These are phyloP conservation scores for Catocala nupta DNA, from an alignment of 2,888 invertebrate species.

Conservation along the genomic window DNA sequence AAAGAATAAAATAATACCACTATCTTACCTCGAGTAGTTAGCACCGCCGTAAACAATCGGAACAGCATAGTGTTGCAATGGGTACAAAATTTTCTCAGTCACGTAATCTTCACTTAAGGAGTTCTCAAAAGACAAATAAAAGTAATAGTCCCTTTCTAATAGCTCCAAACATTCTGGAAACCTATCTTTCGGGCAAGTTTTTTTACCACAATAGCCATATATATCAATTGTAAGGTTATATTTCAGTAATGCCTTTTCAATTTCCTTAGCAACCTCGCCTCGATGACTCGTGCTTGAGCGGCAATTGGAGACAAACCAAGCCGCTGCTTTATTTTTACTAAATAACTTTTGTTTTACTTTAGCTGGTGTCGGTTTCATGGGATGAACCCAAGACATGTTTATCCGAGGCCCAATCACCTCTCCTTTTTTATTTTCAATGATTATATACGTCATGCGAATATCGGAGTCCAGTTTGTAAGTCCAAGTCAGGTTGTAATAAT, in stretches of 20 bases:
- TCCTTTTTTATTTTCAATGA: constrained; percentile 61
- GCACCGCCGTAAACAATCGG: constrained; percentile 91
- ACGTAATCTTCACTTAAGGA: constrained; percentile 74
- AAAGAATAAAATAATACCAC: too few relatives aligned
- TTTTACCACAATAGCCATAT: constrained; percentile 72
- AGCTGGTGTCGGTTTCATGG: constrained; percentile 57
- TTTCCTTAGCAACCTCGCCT: constrained; percentile 46
- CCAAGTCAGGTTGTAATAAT: constrained; percentile 75
- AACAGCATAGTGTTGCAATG: constrained; percentile 87
- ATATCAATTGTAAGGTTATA: constrained; percentile 66
- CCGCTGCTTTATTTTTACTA: constrained; percentile 69
- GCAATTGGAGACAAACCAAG: constrained; percentile 78
- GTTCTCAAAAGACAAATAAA: constrained; percentile 78
- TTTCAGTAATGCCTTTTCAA: constrained; percentile 57
- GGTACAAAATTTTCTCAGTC: constrained; percentile 71
- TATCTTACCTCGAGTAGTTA: constrained; percentile 84
- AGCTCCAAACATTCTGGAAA: constrained; percentile 66
- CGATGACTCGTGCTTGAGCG: constrained; percentile 52
- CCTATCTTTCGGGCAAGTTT: constrained; percentile 63
- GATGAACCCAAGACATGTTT: constrained; percentile 66
- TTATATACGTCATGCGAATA: constrained; percentile 64
- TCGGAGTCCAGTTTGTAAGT: constrained; percentile 75
- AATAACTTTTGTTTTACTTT: constrained; percentile 56
- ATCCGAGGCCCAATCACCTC: constrained; percentile 71
- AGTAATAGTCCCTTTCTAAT: constrained; percentile 70